Conservation (phyloP, 1,140 invertebrate genomes). For the Paraescarpia echinospica region DNA sequence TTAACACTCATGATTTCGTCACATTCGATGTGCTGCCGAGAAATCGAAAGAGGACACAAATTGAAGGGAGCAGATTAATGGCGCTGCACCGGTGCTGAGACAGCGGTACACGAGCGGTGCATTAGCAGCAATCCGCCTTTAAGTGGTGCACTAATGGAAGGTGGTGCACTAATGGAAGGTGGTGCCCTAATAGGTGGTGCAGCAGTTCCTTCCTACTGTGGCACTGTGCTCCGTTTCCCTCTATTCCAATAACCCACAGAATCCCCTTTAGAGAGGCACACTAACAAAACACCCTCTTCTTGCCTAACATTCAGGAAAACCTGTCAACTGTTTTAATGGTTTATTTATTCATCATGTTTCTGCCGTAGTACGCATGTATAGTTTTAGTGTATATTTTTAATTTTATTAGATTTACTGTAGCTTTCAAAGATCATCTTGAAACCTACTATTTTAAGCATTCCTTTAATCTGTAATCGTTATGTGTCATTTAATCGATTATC, state of each 20-base stretch:
- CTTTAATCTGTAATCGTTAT: too few relatives aligned
- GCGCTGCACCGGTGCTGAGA: neutral
- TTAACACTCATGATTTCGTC: neutral
- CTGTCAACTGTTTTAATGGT: too few relatives aligned
- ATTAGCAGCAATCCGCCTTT: neutral
- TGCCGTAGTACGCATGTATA: too few relatives aligned
- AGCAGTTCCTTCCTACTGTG: neutral
- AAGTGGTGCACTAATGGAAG: neutral
- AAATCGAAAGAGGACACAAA: neutral
- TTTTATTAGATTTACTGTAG: too few relatives aligned
- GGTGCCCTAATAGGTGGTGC: too few relatives aligned
- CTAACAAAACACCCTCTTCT: too few relatives aligned
- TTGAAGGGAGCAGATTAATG: neutral
- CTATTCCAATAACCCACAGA: neutral
- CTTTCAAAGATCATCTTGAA: too few relatives aligned
- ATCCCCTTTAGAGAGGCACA: neutral
- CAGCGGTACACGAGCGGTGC: neutral
- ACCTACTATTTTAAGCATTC: too few relatives aligned
- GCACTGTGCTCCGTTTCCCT: neutral
- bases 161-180: neutral
- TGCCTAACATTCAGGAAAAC: too few relatives aligned
- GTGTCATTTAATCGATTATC: too few relatives aligned
- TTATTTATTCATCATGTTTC: too few relatives aligned
- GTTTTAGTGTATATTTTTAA: too few relatives aligned
- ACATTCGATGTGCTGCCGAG: neutral